These are phyloP conservation scores for Aproaerema taeniolella DNA, from an alignment of 2,888 invertebrate genomes.

Conservation along the genomic window DNA sequence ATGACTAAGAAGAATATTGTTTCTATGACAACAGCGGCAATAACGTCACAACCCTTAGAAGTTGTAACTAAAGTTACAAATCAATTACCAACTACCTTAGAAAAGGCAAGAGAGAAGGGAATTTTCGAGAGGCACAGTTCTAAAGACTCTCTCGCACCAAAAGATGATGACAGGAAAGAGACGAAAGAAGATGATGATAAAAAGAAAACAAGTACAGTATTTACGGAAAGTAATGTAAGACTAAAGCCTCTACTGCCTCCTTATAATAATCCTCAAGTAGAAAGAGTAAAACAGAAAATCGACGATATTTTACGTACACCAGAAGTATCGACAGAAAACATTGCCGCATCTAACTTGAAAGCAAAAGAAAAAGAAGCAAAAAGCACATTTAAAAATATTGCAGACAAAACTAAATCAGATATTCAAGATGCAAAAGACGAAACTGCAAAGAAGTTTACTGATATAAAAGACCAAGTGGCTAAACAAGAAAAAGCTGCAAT, in stretches of 20 bases:
- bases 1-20: slow-evolving; percentile 70
- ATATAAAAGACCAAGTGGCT: slow-evolving; percentile 43
- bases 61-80: slow-evolving; percentile 75
- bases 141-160: slow-evolving; percentile 61
- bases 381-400: slow-evolving; percentile 36
- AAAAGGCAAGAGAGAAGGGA: slow-evolving; percentile 69
- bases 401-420: slow-evolving; percentile 45
- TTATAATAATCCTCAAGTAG: slow-evolving; percentile 68
- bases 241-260: slow-evolving; percentile 62
- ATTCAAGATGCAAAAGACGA: slow-evolving; percentile 44
- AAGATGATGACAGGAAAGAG: slow-evolving; percentile 36
- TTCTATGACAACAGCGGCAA: slow-evolving; percentile 78
- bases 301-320: slow-evolving; percentile 67
- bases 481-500: slow-evolving; percentile 47
- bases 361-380: slow-evolving; percentile 34
- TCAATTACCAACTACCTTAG: slow-evolving; percentile 65
- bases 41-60: slow-evolving; percentile 75
- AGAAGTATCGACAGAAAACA: slow-evolving; percentile 66
- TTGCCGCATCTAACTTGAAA: slow-evolving; percentile 40
- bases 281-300: slow-evolving; percentile 66
- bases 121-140: slow-evolving; percentile 67
- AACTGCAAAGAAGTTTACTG: slow-evolving; percentile 36
- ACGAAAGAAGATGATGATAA: slow-evolving; percentile 29
- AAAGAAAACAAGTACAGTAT: slow-evolving; percentile 31
- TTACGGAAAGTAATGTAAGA: slow-evolving; percentile 55